phyloP scores from a whole-genome alignment of 1,140 invertebrate genomes.

The Saccostrea cuccullata region DNA sequence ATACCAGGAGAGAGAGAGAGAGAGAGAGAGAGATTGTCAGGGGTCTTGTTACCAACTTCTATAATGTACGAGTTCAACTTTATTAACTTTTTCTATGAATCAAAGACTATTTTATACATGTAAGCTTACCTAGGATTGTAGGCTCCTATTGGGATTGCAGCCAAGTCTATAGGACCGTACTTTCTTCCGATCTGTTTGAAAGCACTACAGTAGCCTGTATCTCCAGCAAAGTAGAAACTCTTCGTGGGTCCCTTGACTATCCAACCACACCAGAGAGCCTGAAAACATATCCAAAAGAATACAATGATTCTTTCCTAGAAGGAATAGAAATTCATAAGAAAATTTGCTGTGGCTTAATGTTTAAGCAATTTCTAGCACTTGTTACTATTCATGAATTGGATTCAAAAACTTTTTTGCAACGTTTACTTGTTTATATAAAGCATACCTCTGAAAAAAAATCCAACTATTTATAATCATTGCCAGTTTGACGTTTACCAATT shows the following conservation, averaged over 20 bases:
- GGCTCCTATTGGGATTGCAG: constrained; percentile 81
- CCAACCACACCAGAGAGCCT: constrained; percentile 80
- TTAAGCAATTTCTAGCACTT: no score
- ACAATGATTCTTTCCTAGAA: not conserved
- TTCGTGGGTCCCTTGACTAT: no score
- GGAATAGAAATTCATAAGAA: no score
- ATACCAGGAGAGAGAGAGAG: no score
- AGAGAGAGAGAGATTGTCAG: no score
- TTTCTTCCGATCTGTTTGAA: constrained; percentile 79
- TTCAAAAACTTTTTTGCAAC: no score
- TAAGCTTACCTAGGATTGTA: constrained; percentile 77
- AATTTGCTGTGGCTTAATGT: no score
- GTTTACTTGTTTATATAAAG: no score
- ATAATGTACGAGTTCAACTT: not conserved
- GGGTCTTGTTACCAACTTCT: not conserved
- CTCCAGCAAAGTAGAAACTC: constrained; percentile 80
- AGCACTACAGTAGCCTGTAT: constrained; percentile 80
- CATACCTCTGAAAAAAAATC: no score
- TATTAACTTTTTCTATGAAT: not conserved
- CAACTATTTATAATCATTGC: no score
- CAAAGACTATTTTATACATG: not conserved
- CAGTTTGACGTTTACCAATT: no score
- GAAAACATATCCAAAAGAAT: constrained; percentile 64
- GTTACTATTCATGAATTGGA: no score
- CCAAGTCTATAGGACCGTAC: constrained; percentile 79